Evolutionary conservation across 2,113 vertebrate species (phyloP).

Genomic region (Tenrec ecaudatus): DNA sequence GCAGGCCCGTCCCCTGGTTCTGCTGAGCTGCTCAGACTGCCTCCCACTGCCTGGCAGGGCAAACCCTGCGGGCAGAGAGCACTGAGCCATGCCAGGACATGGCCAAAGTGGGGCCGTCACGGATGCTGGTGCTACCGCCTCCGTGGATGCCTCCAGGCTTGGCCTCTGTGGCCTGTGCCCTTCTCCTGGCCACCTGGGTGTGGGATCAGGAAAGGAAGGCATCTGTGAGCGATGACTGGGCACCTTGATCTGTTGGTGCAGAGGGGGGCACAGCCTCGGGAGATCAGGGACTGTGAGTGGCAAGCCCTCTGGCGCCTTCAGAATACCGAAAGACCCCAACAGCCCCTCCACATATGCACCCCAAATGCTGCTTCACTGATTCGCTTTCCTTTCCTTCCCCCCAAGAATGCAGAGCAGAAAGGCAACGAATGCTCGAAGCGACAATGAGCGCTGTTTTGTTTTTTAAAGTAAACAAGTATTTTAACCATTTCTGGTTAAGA

Average conservation of each 20-base stretch:
- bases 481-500: background rate
- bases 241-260: background rate
- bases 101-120: too few relatives aligned
- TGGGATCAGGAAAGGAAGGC: too few relatives aligned
- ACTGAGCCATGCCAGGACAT: too few relatives aligned
- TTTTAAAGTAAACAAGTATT: background rate
- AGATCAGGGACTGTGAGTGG: too few relatives aligned
- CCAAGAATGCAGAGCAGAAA: background rate
- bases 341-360: too few relatives aligned
- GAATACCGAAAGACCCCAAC: background rate
- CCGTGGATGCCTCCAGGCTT: accelerated
- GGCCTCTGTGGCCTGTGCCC: too few relatives aligned
- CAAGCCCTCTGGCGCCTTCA: background rate
- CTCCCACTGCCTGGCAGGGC: too few relatives aligned
- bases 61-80: too few relatives aligned
- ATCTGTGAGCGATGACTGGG: background rate
- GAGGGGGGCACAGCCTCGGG: background rate
- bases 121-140: accelerated
- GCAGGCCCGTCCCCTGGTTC: conserved; percentile 27
- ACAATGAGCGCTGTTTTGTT: background rate
- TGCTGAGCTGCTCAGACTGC: background rate
- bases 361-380: background rate
- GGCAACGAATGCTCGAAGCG: background rate
- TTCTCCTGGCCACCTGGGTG: too few relatives aligned
- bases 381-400: background rate